Base-by-base conservation (phyloP, 1,140 invertebrate genomes). In the honey bee (Apis mellifera) region DNA sequence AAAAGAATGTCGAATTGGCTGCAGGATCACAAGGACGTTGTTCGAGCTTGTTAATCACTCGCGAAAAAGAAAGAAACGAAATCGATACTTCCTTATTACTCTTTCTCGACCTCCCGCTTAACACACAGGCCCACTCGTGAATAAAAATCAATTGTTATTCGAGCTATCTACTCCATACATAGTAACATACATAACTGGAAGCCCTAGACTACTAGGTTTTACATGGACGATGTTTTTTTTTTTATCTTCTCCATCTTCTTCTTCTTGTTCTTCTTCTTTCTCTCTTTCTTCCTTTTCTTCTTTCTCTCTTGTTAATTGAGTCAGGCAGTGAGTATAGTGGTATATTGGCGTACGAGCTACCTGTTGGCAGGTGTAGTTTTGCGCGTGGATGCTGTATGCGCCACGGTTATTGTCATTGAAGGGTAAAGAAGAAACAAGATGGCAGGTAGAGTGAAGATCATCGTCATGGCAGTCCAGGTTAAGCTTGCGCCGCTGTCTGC, bases 191-290 rank as follows among this genome's bases (percentile, higher is more conserved):
- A 94, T 94, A 93, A 93, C 90, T 94, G 93, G 93, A 94, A 94
- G 93, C 93, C 93, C 93, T 94, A 94, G 93, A 90, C 93, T 94
- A 93, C 93, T 93, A 94, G 92, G 92, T 93, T 93, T 92, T 93
- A 93, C 90, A 93, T 93, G 93, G 93, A 94, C 92, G 92, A 93
- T 93, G 91, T 92, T 73, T 73, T 19, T 71, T 9, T 17, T 21
- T 55, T 32, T 3, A 32, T 52, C 9, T 62, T 13, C 3, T 42
- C 19, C 8, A 90, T 91, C 42, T 59, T 42, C 9, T 59, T 48
- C 23, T 32, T 9, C 2, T 50, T 13, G 1, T 13, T 69, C 11
- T 23, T 5, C 50, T 26, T 55, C 55, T 15, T 26, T 55, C 0
- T 0, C 13, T n/a, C 9, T 7, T 23, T 13, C 11, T 23, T 15